Evolutionary conservation across 2,888 invertebrate species (phyloP).

Genomic region (Ennomos erosarius): DNA sequence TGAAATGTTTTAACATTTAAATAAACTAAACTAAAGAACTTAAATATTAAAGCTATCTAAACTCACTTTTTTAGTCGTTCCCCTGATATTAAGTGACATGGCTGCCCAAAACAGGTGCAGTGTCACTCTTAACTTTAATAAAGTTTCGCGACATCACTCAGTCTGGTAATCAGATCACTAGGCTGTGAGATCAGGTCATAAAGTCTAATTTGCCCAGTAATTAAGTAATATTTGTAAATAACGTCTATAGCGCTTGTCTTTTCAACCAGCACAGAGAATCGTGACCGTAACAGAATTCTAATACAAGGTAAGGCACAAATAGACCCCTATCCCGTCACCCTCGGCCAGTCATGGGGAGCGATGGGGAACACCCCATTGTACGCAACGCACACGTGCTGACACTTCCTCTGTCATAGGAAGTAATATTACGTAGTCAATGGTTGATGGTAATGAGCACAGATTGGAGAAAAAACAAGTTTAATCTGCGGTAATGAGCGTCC

Average conservation of each 20-base stretch:
- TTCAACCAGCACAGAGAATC: constrained; percentile 2
- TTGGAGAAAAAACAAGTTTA: background rate
- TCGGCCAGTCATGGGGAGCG: constrained; percentile 15
- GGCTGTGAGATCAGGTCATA: too few relatives aligned
- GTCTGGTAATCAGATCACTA: too few relatives aligned
- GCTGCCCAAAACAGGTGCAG: too few relatives aligned
- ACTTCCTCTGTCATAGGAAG: constrained; percentile 18
- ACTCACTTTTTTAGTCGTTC: too few relatives aligned
- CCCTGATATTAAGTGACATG: too few relatives aligned
- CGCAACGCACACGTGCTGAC: constrained; percentile 7
- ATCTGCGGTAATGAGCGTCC: constrained; percentile 5
- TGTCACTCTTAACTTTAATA: too few relatives aligned
- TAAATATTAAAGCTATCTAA: too few relatives aligned
- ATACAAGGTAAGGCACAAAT: constrained; percentile 2
- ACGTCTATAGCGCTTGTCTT: background rate
- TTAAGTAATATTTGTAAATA: background rate
- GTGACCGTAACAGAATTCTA: constrained; percentile 1
- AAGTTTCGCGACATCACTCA: too few relatives aligned
- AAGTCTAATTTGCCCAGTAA: too few relatives aligned
- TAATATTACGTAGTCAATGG: constrained; percentile 1
- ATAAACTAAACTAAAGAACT: too few relatives aligned
- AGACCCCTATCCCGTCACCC: constrained; percentile 14
- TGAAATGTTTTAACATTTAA: too few relatives aligned
- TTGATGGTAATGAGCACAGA: background rate
- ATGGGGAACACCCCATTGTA: constrained; percentile 6